These are phyloP conservation scores for Anoplolepis gracilipes DNA, from an alignment of 1,140 invertebrate genomes.

Conservation along the genomic window DNA sequence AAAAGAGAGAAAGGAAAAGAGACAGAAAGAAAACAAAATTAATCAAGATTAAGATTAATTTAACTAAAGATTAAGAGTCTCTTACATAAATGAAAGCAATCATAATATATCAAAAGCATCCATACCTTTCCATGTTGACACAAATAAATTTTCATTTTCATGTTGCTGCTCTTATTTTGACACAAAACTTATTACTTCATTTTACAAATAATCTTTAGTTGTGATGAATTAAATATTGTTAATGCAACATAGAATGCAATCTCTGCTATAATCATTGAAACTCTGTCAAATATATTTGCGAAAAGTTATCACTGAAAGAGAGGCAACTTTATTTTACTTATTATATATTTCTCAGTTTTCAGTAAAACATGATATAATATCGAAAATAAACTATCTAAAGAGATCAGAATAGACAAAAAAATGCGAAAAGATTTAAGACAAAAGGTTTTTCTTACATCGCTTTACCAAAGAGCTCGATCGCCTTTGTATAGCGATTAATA, in stretches of 20 bases:
- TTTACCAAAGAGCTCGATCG: constrained; percentile 41
- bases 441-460: constrained; percentile 14
- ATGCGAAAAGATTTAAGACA: background rate
- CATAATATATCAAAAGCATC: constrained; percentile 13
- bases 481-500: constrained; percentile 43
- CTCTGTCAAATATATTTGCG: constrained; percentile 27
- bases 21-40: background rate
- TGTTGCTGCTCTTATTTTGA: background rate
- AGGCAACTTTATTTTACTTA: background rate
- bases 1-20: too few species aligned
- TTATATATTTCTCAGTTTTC: constrained; percentile 42
- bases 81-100: background rate
- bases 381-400: constrained; percentile 7
- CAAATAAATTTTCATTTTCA: background rate
- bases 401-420: background rate
- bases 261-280: background rate
- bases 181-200: background rate
- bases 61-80: background rate
- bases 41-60: constrained; percentile 14
- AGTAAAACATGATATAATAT: constrained; percentile 30
- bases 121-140: background rate
- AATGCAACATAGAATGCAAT: background rate
- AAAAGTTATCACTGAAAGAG: constrained; percentile 2
- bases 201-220: constrained; percentile 12
- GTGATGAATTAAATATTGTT: constrained; percentile 13